Conservation (phyloP, 2,113 vertebrate genomes). For the Bos javanicus region DNA sequence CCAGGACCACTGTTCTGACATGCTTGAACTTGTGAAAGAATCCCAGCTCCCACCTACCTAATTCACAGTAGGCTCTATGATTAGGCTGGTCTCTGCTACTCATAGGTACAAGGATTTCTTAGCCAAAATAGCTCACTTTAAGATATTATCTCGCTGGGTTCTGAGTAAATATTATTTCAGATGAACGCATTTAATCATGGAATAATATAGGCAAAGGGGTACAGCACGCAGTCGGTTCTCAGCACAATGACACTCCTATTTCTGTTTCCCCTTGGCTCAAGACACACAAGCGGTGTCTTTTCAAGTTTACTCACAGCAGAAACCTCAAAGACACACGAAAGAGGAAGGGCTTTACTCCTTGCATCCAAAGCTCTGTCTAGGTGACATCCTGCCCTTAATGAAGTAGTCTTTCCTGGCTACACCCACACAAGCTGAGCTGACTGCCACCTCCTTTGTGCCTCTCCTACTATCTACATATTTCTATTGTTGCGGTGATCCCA, state of each 20-base stretch:
- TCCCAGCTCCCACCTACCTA: neutral
- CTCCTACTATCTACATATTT: neutral
- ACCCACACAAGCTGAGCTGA: neutral
- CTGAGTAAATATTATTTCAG: neutral
- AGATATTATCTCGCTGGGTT: neutral
- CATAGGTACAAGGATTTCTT: neutral
- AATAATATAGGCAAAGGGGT: neutral
- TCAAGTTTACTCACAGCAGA: neutral
- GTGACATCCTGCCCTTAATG: neutral
- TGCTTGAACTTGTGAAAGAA: neutral
- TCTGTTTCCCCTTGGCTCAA: neutral
- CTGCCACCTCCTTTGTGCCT: neutral
- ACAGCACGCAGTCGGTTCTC: neutral
- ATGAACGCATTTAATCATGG: neutral
- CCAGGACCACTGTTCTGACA: neutral
- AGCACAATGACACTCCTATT: neutral
- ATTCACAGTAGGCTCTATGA: neutral
- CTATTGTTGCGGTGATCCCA: neutral
- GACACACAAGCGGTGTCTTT: neutral
- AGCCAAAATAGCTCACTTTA: neutral
- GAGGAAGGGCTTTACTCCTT: neutral
- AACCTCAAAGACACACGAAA: neutral
- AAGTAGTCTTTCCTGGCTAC: neutral
- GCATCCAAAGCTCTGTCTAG: neutral
- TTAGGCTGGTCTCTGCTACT: neutral